Conservation (phyloP, 1,140 invertebrate species). For the Propsilocerus akamusi region DNA sequence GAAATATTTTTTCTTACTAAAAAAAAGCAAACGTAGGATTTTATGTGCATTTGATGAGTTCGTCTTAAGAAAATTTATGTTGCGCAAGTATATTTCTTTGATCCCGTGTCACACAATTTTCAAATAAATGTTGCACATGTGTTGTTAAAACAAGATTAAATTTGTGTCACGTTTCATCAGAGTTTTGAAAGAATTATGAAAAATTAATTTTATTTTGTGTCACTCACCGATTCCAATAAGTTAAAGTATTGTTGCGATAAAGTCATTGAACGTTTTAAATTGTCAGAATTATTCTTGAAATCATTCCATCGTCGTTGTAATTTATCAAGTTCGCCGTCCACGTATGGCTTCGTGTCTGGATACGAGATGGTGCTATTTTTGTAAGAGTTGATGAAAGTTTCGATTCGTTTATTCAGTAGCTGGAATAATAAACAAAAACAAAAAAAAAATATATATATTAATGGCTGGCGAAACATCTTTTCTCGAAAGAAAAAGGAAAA, state of each 20-base stretch:
- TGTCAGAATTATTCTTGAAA: slow-evolving; percentile 46
- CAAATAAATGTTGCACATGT: too few species aligned
- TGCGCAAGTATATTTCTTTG: too few species aligned
- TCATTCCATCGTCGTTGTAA: slow-evolving; percentile 52
- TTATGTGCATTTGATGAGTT: too few species aligned
- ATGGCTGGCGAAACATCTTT: too few species aligned
- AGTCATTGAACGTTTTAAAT: slow-evolving; percentile 36
- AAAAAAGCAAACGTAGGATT: too few species aligned
- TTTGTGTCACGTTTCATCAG: not conserved
- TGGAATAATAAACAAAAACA: slow-evolving; percentile 18
- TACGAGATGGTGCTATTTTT: slow-evolving; percentile 39
- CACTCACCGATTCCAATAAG: slow-evolving; percentile 28
- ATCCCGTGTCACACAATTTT: too few species aligned
- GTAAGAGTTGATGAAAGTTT: slow-evolving; percentile 48
- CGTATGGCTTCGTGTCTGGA: slow-evolving; percentile 35
- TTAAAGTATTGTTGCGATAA: slow-evolving; percentile 35
- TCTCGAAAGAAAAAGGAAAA: not conserved
- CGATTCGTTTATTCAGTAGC: slow-evolving; percentile 53
- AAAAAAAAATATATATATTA: too few species aligned
- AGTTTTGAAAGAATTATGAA: not conserved
- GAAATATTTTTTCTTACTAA: too few species aligned
- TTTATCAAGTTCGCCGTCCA: slow-evolving; percentile 40
- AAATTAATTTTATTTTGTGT: slow-evolving; percentile 1
- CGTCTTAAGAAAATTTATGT: too few species aligned
- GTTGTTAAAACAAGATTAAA: not conserved